phyloP scores from a whole-genome alignment of 2,888 invertebrate species.

The Ectemnius cavifrons region DNA sequence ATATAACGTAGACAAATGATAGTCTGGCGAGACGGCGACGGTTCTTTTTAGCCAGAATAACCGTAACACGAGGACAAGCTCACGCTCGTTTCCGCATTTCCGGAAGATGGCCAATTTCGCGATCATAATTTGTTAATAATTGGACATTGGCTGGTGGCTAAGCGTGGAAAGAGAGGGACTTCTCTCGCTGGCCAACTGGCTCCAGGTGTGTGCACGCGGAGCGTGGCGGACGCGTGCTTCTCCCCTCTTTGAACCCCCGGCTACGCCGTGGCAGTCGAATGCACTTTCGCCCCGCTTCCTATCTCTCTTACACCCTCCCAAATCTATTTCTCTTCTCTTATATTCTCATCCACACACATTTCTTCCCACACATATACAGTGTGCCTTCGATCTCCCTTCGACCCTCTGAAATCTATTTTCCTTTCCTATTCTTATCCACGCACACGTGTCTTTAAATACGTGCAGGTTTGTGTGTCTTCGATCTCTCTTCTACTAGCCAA shows the following conservation, averaged over 20 bases:
- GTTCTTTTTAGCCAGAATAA: background rate
- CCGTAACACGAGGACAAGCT: background rate
- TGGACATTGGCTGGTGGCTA: slow-evolving; percentile 68
- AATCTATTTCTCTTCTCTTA: slow-evolving; percentile 2
- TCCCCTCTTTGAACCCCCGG: slow-evolving; percentile 66
- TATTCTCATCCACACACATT: background rate
- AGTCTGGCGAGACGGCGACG: too few relatives aligned
- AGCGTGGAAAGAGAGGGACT: slow-evolving; percentile 56
- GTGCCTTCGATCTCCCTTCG: background rate
- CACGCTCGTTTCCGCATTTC: slow-evolving; percentile 66
- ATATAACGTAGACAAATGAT: too few relatives aligned
- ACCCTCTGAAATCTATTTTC: slow-evolving; percentile 1
- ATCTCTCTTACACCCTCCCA: slow-evolving; percentile 11
- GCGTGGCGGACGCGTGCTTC: slow-evolving; percentile 74
- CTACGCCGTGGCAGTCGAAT: slow-evolving; percentile 34
- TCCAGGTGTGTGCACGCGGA: slow-evolving; percentile 72
- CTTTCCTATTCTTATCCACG: background rate
- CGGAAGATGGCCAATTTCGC: slow-evolving; percentile 69
- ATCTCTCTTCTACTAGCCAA: too few relatives aligned
- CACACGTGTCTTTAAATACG: background rate
- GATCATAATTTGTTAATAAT: slow-evolving; percentile 74
- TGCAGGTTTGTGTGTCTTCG: background rate
- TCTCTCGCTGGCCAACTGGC: slow-evolving; percentile 74
- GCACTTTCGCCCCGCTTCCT: slow-evolving; percentile 33
- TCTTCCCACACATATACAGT: background rate